phyloP scores from a whole-genome alignment of 1,140 invertebrate genomes.

The Oncopodura yosiiana region DNA sequence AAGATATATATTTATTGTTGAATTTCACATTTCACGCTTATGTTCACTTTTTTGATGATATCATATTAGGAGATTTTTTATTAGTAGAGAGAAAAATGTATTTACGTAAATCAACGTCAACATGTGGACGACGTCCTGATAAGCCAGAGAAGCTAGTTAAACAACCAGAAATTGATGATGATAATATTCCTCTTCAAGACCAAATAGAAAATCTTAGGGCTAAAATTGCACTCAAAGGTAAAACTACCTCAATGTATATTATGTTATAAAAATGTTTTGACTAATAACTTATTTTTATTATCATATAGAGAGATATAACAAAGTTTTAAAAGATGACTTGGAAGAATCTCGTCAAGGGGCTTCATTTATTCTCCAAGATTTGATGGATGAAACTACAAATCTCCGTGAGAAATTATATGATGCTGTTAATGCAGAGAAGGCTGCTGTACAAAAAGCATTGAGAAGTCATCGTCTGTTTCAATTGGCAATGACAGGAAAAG shows the following conservation, averaged over 20 bases:
- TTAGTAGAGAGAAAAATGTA: too few species aligned
- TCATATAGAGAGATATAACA: conserved; percentile 2
- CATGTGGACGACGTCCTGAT: background rate
- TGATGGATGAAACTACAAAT: conserved; percentile 22
- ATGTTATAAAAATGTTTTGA: background rate
- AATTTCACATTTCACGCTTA: too few species aligned
- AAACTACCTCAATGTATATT: background rate
- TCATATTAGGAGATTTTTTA: too few species aligned
- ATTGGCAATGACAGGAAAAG: conserved; percentile 19
- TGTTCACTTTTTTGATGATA: too few species aligned
- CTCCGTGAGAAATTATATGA: conserved; percentile 16
- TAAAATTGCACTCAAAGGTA: conserved; percentile 6
- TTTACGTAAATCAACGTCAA: too few species aligned
- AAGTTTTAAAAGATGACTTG: conserved; percentile 7
- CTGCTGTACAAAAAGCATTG: conserved; percentile 25
- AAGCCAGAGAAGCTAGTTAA: background rate
- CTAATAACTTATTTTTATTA: background rate
- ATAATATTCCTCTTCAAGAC: conserved; percentile 1
- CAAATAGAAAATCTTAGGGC: conserved; percentile 15
- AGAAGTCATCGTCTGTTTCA: conserved; percentile 26
- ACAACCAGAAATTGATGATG: background rate
- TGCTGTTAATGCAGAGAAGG: conserved; percentile 20
- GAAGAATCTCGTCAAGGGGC: conserved; percentile 19
- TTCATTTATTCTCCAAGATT: conserved; percentile 20
- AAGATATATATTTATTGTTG: too few species aligned